Evolutionary conservation across 2,797 vertebrate genomes (phyloP), one percentile per base, ranked within the genome.

Genomic region (Syncerus caffer): DNA sequence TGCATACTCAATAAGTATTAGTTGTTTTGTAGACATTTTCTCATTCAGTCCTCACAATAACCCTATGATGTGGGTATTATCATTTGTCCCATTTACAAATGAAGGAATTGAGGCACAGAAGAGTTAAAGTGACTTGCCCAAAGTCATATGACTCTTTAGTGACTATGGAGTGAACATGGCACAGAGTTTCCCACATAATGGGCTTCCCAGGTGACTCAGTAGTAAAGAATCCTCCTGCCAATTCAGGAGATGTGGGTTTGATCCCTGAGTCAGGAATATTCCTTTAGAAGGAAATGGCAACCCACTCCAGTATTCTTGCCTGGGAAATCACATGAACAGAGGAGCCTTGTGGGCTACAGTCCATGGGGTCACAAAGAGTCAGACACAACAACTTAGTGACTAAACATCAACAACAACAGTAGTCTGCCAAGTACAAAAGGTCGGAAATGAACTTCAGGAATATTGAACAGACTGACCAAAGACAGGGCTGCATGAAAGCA

Each of bases 21-120:
- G 27, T 62, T 89, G 42, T 13, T 94, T 90, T 89, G 19, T 13
- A 96, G 55, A 90, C 16, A 80, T 89, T 92, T 95, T 95, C 31
- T 90, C 47, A 93, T 80, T 96, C 50, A 67, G 1, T 89, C 50
- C 12, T 64, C 60, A 57, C 57, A 86, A 53, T 2, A 84, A 34
- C 29, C 15, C 9, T 78, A 16, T 21, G 79, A n/a, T 55, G 2
- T 58, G 86, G 29, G 29, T 95, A 55, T 93, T 90, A 34, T 31
- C 86, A 58, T 80, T 88, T 21, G 14, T 15, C 50, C 11, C n/a
- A 25, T 90, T 94, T 79, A 64, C 19, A 90, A 87, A 45, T 64
- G 53, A 25, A 6, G 12, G 19, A 74, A 51, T 10, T 19, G 13
- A 92, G 53, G 27, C 25, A 90, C 19, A 87, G 58, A 94, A 78